Evolutionary conservation across 1,140 invertebrate species (phyloP).

Genomic region (Hylyphantes graminicola): DNA sequence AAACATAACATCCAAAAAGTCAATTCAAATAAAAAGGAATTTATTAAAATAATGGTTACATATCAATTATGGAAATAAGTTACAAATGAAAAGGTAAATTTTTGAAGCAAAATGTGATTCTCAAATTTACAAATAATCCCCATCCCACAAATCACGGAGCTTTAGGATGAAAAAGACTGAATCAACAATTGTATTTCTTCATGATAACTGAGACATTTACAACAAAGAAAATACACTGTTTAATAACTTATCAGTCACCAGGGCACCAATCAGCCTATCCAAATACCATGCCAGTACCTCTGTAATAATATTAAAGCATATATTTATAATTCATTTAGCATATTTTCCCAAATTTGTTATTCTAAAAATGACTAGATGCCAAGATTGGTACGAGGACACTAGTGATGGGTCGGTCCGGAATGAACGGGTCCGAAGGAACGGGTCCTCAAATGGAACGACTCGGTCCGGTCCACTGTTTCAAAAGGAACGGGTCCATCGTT

Average conservation of each 20-base stretch:
- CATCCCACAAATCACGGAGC: constrained; percentile 60
- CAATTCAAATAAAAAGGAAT: constrained; percentile 20
- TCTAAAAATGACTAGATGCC: neutral
- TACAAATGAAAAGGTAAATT: constrained; percentile 9
- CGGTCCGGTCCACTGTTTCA: too few species aligned
- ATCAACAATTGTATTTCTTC: constrained; percentile 34
- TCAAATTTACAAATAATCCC: constrained; percentile 35
- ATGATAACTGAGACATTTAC: neutral
- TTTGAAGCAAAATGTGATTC: constrained; percentile 13
- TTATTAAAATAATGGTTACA: constrained; percentile 34
- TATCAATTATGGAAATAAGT: constrained; percentile 31
- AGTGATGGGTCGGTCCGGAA: too few species aligned
- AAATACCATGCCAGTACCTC: constrained; percentile 54
- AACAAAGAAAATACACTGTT: constrained; percentile 34
- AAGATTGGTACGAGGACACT: too few species aligned
- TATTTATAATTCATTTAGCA: too few species aligned
- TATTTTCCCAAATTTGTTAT: too few species aligned
- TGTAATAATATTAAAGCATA: neutral
- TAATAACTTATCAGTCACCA: constrained; percentile 25
- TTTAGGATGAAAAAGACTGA: constrained; percentile 44
- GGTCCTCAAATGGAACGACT: too few species aligned
- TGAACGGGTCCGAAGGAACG: too few species aligned
- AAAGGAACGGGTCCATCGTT: too few species aligned
- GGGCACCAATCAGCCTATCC: constrained; percentile 10
- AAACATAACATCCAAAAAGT: neutral